Evolutionary conservation across 2,797 vertebrate species (phyloP), one percentile per base, ranked within the genome.

Genomic region (Sebastes hubbsi): DNA sequence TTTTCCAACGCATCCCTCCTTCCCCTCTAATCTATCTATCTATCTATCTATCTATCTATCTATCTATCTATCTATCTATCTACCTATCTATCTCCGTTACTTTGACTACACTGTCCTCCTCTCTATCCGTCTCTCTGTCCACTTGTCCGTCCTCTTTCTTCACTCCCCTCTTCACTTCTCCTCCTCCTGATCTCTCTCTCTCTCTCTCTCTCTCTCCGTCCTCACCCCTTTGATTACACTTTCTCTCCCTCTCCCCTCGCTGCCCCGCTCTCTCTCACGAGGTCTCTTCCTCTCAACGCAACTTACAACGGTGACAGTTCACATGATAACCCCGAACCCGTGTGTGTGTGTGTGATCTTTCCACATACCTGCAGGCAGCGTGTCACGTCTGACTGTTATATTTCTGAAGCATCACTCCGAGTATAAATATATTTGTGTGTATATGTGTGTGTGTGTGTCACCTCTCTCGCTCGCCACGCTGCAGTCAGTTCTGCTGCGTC

Each of bases 1-100:
- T 86, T 75, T 72, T 91, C 89, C 89, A 91, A 62, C 87, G 89
- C 89, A 91, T 90, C 67, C 14, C 56, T 75, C 61, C 11, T 65
- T n/a, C 11, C 3, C 29, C 13, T 36, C 42, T n/a, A 6, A 46
- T 67, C 22, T 27, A 36, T 71, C 24, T 49, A 12, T 70, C 60
- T 54, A n/a, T 78, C 46, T 22, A 20, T 14, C 25, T 36, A 11
- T 20, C 67, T 38, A 32, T 42, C 9, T 29, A 4, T 25, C 25
- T 25, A 12, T 70, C 60, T 54, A n/a, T 78, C 46, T 22, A 20
- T 14, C 25, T 36, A 11, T 20, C 67, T 38, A 20, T 14, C 25
- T 36, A 11, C 13, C 67, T 38, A 32, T 25, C 68, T 42, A 34
- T 42, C 4, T 30, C 1, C 38, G 38, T 42, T 42, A 42, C 38